Conservation (phyloP, 1,140 invertebrate genomes). For the Phymorhynchus buccinoides region DNA sequence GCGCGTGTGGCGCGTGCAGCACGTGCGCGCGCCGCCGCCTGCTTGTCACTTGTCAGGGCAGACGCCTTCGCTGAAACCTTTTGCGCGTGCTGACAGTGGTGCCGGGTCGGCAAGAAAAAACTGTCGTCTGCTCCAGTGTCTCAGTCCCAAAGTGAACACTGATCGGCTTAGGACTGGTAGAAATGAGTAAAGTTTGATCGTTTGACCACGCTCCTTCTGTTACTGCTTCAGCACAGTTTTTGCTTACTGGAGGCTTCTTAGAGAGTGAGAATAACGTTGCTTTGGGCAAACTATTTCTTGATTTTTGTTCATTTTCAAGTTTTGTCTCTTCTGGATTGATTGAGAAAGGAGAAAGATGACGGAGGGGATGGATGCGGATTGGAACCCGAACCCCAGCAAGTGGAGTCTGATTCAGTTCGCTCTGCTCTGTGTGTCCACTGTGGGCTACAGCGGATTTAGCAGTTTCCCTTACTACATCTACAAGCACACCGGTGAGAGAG, state of each 20-base stretch:
- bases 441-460: slow-evolving; percentile 51
- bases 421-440: slow-evolving; percentile 48
- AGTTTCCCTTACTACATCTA: slow-evolving; percentile 55
- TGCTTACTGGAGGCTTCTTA: no score
- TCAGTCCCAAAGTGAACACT: neutral
- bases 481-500: slow-evolving; percentile 50
- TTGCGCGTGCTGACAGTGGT: neutral
- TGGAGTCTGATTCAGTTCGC: slow-evolving; percentile 55
- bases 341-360: neutral
- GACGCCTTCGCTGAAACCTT: neutral
- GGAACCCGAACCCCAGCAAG: slow-evolving; percentile 43
- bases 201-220: neutral
- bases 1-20: neutral
- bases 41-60: neutral
- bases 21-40: neutral
- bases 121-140: slow-evolving; percentile 18
- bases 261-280: no score
- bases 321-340: neutral
- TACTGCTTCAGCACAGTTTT: neutral
- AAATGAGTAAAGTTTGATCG: neutral
- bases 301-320: neutral
- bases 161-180: neutral
- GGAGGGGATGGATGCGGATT: slow-evolving; percentile 34
- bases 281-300: neutral
- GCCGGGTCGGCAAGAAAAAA: neutral